A percentile compares a stretch with the other conserved stretches of the same genome.
Evolutionary conservation across 2,113 vertebrate species (phyloP).

Genomic region (Stegostoma tigrinum): DNA sequence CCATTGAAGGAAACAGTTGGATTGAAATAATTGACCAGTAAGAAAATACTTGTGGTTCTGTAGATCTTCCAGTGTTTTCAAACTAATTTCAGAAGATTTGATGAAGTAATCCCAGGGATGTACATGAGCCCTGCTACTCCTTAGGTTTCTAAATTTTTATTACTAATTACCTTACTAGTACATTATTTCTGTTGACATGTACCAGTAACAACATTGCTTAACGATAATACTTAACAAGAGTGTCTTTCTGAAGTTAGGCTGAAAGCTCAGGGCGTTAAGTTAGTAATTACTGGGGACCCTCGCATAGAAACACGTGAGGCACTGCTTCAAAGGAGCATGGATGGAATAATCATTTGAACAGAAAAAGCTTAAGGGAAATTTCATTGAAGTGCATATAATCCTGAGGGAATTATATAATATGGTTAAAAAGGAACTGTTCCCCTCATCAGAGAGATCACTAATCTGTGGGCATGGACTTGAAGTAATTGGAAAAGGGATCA

Average conservation of each 20-base stretch:
- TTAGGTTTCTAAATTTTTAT: background rate
- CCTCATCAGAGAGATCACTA: background rate
- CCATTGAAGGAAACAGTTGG: background rate
- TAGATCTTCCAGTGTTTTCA: background rate
- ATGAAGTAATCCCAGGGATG: background rate
- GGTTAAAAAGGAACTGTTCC: background rate
- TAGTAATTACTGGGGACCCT: background rate
- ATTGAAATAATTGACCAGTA: background rate
- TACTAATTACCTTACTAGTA: background rate
- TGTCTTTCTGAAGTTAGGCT: background rate
- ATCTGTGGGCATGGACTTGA: background rate
- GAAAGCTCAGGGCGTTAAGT: background rate
- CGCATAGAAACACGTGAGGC: background rate
- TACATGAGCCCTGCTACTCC: background rate
- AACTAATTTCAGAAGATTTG: background rate
- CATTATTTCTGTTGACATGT: background rate
- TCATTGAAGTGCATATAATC: background rate
- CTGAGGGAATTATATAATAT: background rate
- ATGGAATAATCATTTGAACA: background rate
- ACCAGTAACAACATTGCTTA: background rate
- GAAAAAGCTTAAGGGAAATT: background rate
- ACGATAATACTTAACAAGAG: background rate
- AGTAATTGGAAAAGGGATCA: background rate
- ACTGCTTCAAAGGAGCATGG: background rate
- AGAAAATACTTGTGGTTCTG: background rate